Evolutionary conservation across 1,140 invertebrate species (phyloP).

Genomic region (Psilanteris sp.): DNA sequence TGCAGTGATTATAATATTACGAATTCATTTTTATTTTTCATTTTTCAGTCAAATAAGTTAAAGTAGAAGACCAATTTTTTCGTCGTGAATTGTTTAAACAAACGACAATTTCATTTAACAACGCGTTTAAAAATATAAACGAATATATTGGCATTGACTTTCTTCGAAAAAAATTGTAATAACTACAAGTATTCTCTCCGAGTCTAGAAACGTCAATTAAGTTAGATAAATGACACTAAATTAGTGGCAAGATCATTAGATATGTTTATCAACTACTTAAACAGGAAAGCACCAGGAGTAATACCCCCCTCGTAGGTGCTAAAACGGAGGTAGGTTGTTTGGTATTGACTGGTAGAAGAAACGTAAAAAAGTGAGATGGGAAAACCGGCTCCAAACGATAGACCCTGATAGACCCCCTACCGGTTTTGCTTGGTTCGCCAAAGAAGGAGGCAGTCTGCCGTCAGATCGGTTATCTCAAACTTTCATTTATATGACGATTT

Average conservation of each 20-base stretch:
- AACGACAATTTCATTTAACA: no score
- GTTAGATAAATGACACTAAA: constrained; percentile 61
- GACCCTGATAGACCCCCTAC: constrained; percentile 75
- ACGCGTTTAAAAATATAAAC: constrained; percentile 28
- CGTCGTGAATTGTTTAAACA: no score
- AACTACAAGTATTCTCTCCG: constrained; percentile 32
- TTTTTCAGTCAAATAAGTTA: no score
- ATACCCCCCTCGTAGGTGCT: constrained; percentile 60
- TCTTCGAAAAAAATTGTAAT: constrained; percentile 36
- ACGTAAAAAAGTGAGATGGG: constrained; percentile 71
- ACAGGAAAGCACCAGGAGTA: constrained; percentile 52
- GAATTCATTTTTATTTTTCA: no score
- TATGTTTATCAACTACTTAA: constrained; percentile 64
- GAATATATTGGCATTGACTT: constrained; percentile 21
- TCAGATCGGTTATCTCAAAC: constrained; percentile 63
- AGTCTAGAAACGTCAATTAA: constrained; percentile 59
- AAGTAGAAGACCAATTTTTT: no score
- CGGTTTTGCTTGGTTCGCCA: constrained; percentile 71
- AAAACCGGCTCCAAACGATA: constrained; percentile 75
- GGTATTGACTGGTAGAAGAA: constrained; percentile 54
- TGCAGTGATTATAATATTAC: no score
- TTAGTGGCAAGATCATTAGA: constrained; percentile 61
- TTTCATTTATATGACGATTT: constrained; percentile 66
- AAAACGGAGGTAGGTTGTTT: constrained; percentile 58
- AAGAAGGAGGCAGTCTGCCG: constrained; percentile 64